These are phyloP conservation scores for Metopolophium dirhodum DNA, from an alignment of 1,140 invertebrate genomes.

Conservation along the genomic window DNA sequence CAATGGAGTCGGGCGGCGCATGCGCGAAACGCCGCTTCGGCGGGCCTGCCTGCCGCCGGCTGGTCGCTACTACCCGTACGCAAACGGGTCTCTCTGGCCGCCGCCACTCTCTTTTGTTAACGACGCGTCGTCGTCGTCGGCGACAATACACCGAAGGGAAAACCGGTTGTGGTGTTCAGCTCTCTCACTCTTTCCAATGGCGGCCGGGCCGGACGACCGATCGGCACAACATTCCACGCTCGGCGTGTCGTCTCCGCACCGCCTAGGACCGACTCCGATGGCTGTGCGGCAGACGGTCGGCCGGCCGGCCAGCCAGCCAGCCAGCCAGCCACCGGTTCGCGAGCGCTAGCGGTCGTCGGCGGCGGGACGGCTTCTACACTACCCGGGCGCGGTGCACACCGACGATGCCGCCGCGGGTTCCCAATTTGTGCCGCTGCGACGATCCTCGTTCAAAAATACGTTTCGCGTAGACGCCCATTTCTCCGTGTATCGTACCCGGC, in stretches of 20 bases:
- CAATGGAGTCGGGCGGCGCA: constrained; percentile 37
- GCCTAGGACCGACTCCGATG: not conserved
- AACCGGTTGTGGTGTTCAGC: constrained; percentile 21
- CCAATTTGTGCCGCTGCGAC: not conserved
- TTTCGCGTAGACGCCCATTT: not conserved
- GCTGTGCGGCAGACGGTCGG: not conserved
- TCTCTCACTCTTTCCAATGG: not conserved
- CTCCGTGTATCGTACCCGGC: not conserved
- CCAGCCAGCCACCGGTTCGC: not conserved
- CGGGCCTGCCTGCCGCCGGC: not conserved
- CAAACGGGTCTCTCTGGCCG: not conserved
- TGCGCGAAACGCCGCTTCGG: not conserved
- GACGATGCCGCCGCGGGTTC: constrained; percentile 7
- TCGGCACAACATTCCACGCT: constrained; percentile 43
- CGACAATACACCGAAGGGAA: constrained; percentile 15
- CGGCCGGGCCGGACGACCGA: not conserved
- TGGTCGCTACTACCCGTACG: not conserved
- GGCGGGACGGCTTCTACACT: not conserved
- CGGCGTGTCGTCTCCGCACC: constrained; percentile 35
- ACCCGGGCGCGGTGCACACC: not conserved
- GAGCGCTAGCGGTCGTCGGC: constrained; percentile 18
- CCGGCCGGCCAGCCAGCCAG: too few relatives aligned
- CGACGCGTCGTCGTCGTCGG: not conserved
- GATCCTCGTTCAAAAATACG: not conserved
- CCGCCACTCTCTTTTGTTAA: constrained; percentile 22